Conservation (phyloP, 2,113 vertebrate species). For the Salvelinus alpinus region DNA sequence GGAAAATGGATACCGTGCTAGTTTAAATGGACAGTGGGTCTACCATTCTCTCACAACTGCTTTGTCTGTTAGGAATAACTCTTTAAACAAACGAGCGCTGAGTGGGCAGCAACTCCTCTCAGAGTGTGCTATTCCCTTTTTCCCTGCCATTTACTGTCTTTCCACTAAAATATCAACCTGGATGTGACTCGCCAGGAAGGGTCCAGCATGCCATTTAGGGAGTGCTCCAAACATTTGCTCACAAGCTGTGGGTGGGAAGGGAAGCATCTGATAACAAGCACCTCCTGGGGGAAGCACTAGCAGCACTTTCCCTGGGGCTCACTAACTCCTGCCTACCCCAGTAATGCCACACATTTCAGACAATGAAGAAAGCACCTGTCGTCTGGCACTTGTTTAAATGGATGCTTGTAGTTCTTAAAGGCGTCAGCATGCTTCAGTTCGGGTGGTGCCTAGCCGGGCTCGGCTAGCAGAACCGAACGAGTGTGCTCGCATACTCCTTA, state of each 20-base stretch:
- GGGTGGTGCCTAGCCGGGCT: too few species aligned
- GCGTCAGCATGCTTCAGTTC: background rate
- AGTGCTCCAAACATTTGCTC: slow-evolving; percentile 67
- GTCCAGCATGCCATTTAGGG: slow-evolving; percentile 55
- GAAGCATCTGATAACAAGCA: slow-evolving; percentile 61
- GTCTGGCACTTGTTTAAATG: background rate
- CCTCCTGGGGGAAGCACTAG: slow-evolving; percentile 54
- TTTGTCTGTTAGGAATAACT: background rate
- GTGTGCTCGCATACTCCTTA: too few species aligned
- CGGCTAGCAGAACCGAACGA: too few species aligned
- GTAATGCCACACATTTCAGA: slow-evolving; percentile 38
- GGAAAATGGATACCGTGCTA: background rate
- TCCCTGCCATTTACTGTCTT: slow-evolving; percentile 57
- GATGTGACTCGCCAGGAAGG: slow-evolving; percentile 52
- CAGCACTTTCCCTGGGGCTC: slow-evolving; percentile 38
- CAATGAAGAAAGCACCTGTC: slow-evolving; percentile 25
- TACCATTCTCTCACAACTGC: background rate
- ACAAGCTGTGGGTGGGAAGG: slow-evolving; percentile 52
- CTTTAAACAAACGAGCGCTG: slow-evolving; percentile 28
- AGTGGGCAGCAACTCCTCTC: slow-evolving; percentile 29
- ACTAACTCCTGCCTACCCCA: slow-evolving; percentile 28
- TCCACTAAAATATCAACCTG: slow-evolving; percentile 61
- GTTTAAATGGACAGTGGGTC: background rate
- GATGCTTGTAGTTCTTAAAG: slow-evolving; percentile 5
- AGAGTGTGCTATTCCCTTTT: slow-evolving; percentile 27